Conservation (phyloP, 2,113 vertebrate species). For the Halichoeres trimaculatus region DNA sequence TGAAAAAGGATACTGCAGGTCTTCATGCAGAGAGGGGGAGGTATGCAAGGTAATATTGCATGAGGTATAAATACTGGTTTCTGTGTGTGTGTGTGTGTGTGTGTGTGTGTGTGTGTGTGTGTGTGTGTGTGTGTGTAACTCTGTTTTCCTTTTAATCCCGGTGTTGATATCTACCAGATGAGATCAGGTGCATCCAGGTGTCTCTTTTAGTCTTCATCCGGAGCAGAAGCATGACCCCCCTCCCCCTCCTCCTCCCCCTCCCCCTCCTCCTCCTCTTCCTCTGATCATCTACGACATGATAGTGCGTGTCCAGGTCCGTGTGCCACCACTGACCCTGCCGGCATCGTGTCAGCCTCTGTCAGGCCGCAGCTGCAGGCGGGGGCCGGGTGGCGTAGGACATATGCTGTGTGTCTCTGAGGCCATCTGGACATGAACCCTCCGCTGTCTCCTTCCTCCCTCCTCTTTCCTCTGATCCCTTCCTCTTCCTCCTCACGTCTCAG, state of each 20-base stretch:
- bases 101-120: too few relatives aligned
- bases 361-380: constrained; percentile 38
- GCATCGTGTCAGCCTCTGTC: constrained; percentile 27
- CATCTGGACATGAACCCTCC: constrained; percentile 51
- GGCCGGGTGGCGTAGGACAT: constrained; percentile 46
- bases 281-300: constrained; percentile 46
- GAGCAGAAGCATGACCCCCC: background rate
- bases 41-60: too few relatives aligned
- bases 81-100: too few relatives aligned
- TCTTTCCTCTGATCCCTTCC: background rate
- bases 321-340: constrained; percentile 41
- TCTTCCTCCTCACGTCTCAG: constrained; percentile 5
- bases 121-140: background rate
- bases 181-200: constrained; percentile 12
- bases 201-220: constrained; percentile 12
- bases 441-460: constrained; percentile 6
- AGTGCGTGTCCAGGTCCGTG: constrained; percentile 34
- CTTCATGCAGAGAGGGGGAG: too few relatives aligned
- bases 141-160: background rate
- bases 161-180: background rate
- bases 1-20: too few relatives aligned
- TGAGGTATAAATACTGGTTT: too few relatives aligned
- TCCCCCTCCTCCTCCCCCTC: background rate
- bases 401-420: constrained; percentile 46
- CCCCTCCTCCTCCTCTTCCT: background rate